Percentiles rank a stretch among this genome's conserved stretches.
phyloP scores from a whole-genome alignment of 2,888 invertebrate species.

The Aleiodes leptofemur region DNA sequence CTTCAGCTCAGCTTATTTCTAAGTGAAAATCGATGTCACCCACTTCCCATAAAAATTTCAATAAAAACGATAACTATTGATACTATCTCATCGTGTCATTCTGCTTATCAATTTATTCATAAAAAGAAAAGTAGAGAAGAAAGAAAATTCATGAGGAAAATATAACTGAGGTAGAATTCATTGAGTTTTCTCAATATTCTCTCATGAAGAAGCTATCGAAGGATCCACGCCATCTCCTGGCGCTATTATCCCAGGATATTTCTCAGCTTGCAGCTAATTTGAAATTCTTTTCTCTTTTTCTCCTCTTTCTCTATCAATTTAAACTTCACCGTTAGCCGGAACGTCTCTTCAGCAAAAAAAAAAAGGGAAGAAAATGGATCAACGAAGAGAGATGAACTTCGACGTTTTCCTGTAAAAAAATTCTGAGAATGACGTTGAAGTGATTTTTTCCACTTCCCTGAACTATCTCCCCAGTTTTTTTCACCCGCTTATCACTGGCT shows the following conservation, averaged over 20 bases:
- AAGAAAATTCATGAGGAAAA: neutral
- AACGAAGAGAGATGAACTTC: neutral
- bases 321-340: neutral
- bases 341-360: neutral
- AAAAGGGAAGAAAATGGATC: neutral
- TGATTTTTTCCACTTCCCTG: neutral
- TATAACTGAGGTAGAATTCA: neutral
- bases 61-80: conserved; percentile 21
- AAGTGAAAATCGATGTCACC: conserved; percentile 28
- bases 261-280: neutral
- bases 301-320: neutral
- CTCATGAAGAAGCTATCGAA: too few species aligned
- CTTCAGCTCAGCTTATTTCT: conserved; percentile 5
- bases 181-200: conserved; percentile 16
- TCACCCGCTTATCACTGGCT: neutral
- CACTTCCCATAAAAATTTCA: conserved; percentile 13
- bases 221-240: too few species aligned
- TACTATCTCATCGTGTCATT: neutral
- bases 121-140: neutral
- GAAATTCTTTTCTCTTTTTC: neutral
- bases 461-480: neutral
- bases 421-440: neutral
- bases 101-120: conserved; percentile 27
- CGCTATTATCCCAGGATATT: too few species aligned
- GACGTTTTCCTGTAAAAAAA: neutral